phyloP scores from a whole-genome alignment of 2,113 vertebrate genomes.

The Halichoeres trimaculatus region DNA sequence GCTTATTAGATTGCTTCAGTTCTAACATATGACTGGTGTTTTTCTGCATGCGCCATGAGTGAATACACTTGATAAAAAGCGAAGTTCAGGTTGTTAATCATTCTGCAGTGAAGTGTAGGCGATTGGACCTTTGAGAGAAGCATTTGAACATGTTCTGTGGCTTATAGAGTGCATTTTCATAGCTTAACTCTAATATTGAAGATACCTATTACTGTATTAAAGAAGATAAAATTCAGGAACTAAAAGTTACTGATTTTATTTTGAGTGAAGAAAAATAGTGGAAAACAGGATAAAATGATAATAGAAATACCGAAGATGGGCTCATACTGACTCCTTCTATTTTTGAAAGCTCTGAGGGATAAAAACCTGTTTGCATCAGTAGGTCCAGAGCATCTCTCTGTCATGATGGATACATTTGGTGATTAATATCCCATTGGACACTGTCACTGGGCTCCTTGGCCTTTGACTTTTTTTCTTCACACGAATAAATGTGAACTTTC shows the following conservation, averaged over 20 bases:
- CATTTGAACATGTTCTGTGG: neutral
- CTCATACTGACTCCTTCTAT: neutral
- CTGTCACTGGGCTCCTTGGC: no score
- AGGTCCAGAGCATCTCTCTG: neutral
- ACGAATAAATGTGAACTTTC: no score
- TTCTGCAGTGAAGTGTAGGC: neutral
- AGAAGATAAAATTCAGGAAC: slow-evolving; percentile 1
- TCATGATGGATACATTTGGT: neutral
- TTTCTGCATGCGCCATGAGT: neutral
- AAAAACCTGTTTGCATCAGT: neutral
- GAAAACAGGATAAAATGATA: neutral
- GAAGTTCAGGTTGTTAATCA: neutral
- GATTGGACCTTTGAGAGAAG: neutral
- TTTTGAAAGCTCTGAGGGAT: neutral
- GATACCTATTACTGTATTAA: neutral
- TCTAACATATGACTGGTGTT: neutral
- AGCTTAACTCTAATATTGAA: neutral
- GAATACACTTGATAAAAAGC: neutral
- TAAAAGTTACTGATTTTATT: slow-evolving; percentile 4
- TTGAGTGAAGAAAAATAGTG: neutral
- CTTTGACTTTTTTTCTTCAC: no score
- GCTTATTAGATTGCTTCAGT: slow-evolving; percentile 5
- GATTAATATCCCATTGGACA: no score
- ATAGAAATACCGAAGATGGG: neutral
- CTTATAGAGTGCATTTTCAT: neutral